Percentiles rank a stretch among this genome's conserved stretches.
Evolutionary conservation across 2,888 invertebrate genomes (phyloP).

Genomic region (Argyresthia goedartella): DNA sequence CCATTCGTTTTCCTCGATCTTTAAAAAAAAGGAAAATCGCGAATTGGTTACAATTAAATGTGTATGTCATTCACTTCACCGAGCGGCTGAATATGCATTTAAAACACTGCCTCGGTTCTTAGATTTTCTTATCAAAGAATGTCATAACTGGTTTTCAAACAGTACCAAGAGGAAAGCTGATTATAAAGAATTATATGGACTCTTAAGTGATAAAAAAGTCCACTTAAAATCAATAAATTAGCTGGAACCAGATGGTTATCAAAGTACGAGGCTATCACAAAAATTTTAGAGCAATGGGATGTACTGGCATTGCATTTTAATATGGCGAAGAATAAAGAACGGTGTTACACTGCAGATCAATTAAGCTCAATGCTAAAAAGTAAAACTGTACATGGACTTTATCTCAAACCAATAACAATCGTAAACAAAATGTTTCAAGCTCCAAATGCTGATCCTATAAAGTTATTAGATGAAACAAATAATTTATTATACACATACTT

Average conservation of each 20-base stretch:
- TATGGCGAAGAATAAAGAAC: background rate
- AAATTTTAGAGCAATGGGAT: conserved; percentile 3
- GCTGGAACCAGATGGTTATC: conserved; percentile 1
- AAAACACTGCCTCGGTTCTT: background rate
- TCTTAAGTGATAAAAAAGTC: background rate
- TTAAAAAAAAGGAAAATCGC: background rate
- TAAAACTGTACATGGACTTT: conserved; percentile 8
- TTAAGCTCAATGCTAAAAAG: background rate
- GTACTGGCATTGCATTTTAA: background rate
- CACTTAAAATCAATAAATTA: background rate
- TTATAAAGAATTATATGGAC: background rate
- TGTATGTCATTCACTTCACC: background rate
- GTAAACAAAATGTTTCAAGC: conserved; percentile 9
- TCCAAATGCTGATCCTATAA: conserved; percentile 6
- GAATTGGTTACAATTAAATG: background rate
- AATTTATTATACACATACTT: conserved; percentile 6
- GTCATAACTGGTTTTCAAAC: background rate
- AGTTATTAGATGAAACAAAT: conserved; percentile 6
- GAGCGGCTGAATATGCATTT: background rate
- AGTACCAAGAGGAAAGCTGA: background rate
- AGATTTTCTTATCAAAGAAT: background rate
- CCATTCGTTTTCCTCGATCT: background rate
- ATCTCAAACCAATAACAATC: conserved; percentile 10
- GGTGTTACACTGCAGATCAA: background rate
- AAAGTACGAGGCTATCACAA: background rate